Evolutionary conservation across 1,140 invertebrate genomes (phyloP), one percentile per base, ranked within the genome.

Genomic region (Trichomalopsis sarcophagae): DNA sequence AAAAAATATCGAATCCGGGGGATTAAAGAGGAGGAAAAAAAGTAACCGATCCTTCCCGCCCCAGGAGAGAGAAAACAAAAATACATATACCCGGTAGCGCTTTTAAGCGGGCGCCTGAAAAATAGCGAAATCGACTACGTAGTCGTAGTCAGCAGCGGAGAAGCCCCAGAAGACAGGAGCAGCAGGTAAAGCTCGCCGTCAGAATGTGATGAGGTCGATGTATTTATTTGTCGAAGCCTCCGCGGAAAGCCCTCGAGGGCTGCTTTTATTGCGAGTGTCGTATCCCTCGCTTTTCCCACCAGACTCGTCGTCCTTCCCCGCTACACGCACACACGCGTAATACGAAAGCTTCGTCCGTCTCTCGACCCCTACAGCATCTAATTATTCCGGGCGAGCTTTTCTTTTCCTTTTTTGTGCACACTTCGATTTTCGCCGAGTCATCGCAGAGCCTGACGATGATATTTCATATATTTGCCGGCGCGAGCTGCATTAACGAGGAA

Each of bases 211-310:
- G 81, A 77, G 74, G 71, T 84, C 27, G 84, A 87, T 87, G 71
- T 89, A 89, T 90, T 90, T 90, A 89, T 90, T 89, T 87, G 86
- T 73, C 81, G 27, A 81, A 84, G 74, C 86, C 81, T 81, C 17
- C 33, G 36, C 82, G 86, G 62, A 76, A 84, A 85, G n/a, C 81
- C 86, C 87, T 88, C 80, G 87, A 85, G 79, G 86, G 84, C 74
- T 81, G 84, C 80, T 90, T 90, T 90, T 90, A 90, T 90, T 89
- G 85, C 83, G 55, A 69, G 44, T 82, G 62, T 78, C 75, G 44
- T 82, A 73, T 86, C 83, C 85, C 80, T 44, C 84, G 55, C 75
- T 83, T 81, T 74, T 84, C 68, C 76, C 40, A 75, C 74, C 44
- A 47, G 50, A n/a, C 75, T 71, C 27, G 14, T 44, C n/a, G n/a